These are phyloP conservation scores for Poicephalus meyeri DNA, from an alignment of 2,113 vertebrate genomes.

Conservation along the genomic window DNA sequence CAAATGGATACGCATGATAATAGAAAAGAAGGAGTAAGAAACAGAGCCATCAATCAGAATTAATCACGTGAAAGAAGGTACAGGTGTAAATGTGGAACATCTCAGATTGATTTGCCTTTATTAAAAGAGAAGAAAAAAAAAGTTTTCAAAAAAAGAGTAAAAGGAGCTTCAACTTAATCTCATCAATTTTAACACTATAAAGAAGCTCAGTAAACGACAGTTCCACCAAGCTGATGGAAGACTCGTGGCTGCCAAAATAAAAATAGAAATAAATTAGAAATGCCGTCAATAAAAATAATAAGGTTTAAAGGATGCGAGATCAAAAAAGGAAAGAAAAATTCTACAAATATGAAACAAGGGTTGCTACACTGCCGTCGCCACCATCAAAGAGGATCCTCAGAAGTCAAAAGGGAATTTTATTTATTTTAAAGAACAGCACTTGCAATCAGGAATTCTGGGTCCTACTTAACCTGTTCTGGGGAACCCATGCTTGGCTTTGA, in stretches of 20 bases:
- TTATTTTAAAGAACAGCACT: conserved; percentile 16
- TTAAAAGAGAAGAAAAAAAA: conserved; percentile 45
- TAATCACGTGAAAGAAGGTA: conserved; percentile 42
- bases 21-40: conserved; percentile 49
- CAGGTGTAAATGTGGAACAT: conserved; percentile 59
- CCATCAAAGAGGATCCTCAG: conserved; percentile 24
- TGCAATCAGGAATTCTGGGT: not conserved
- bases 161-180: conserved; percentile 49
- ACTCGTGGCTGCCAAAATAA: conserved; percentile 15
- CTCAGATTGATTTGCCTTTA: conserved; percentile 61
- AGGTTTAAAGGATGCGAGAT: conserved; percentile 9
- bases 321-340: conserved; percentile 7
- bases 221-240: conserved; percentile 46
- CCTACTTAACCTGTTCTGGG: conserved; percentile 1
- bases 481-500: not conserved
- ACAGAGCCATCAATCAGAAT: conserved; percentile 37
- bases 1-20: conserved; percentile 24
- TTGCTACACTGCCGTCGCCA: not conserved
- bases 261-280: conserved; percentile 7
- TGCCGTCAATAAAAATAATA: not conserved
- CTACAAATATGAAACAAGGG: conserved; percentile 16
- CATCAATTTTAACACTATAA: conserved; percentile 62
- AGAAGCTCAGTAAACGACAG: conserved; percentile 45
- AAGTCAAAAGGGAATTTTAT: conserved; percentile 37
- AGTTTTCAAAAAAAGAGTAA: not conserved